Percentiles rank a stretch among this genome's conserved stretches.
Evolutionary conservation across 23 tunicate species (phyloP).

Genomic region (Halocynthia roretzi): DNA sequence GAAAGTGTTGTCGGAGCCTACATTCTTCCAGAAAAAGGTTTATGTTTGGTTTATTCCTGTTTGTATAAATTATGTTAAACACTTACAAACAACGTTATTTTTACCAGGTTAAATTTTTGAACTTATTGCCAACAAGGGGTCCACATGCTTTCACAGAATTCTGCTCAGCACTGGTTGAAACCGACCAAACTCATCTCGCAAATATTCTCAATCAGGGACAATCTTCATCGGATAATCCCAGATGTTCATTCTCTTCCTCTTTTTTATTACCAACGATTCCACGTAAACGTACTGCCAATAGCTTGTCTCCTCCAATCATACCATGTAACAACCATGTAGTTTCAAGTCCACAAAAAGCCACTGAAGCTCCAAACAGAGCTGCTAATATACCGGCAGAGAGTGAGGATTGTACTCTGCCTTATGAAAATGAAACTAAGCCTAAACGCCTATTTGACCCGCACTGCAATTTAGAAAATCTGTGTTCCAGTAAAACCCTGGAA

Average conservation of each 20-base stretch:
- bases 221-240: not conserved
- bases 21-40: slow-evolving; percentile 46
- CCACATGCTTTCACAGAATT: slow-evolving; percentile 53
- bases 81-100: not conserved
- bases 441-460: not conserved
- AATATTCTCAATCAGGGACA: slow-evolving; percentile 15
- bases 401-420: too few relatives aligned
- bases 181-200: slow-evolving; percentile 67
- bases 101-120: slow-evolving; percentile 57
- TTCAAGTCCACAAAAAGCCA: not conserved
- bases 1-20: slow-evolving; percentile 24
- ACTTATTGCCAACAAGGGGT: slow-evolving; percentile 51
- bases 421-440: too few relatives aligned
- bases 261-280: not conserved
- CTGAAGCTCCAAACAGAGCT: not conserved
- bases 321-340: too few relatives aligned
- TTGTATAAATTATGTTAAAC: not conserved
- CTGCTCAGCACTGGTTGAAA: slow-evolving; percentile 22
- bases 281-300: too few relatives aligned
- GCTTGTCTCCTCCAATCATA: too few relatives aligned
- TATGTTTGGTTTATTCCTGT: not conserved
- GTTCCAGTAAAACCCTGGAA: slow-evolving; percentile 41
- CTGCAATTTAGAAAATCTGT: slow-evolving; percentile 27
- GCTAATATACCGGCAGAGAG: not conserved
- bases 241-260: slow-evolving; percentile 4